Conservation (phyloP, 1,140 invertebrate species). For the Zaprionus tsacasi region DNA sequence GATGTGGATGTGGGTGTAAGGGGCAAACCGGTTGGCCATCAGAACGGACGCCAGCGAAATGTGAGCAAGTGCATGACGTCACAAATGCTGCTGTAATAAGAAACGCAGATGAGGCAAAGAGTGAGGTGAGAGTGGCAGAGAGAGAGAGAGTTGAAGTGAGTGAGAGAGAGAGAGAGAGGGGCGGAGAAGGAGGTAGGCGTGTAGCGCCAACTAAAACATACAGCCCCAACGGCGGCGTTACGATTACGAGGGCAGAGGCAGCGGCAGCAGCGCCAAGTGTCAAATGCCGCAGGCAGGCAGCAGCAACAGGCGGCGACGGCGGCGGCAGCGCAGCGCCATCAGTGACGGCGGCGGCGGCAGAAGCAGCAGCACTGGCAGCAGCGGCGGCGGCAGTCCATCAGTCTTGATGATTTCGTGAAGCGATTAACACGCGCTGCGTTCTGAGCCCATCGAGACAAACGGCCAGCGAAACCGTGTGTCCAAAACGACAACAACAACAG, state of each 20-base stretch:
- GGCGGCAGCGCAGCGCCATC: neutral
- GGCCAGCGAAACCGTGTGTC: slow-evolving; percentile 23
- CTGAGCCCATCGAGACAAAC: slow-evolving; percentile 41
- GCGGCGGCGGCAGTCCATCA: slow-evolving; percentile 43
- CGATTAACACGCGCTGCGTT: slow-evolving; percentile 76
- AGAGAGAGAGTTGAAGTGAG: neutral
- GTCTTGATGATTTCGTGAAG: slow-evolving; percentile 82
- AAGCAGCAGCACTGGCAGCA: neutral
- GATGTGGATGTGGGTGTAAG: neutral
- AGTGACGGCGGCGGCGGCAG: slow-evolving; percentile 2
- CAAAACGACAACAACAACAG: slow-evolving; percentile 18
- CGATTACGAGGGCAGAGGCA: neutral
- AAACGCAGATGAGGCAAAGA: neutral
- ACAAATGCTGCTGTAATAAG: slow-evolving; percentile 51
- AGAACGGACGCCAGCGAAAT: slow-evolving; percentile 28
- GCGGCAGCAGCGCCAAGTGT: slow-evolving; percentile 19
- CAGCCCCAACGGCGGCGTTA: neutral
- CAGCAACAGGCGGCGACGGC: neutral
- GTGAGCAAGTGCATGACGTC: slow-evolving; percentile 24
- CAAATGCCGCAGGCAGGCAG: slow-evolving; percentile 21
- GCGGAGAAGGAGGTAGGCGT: neutral
- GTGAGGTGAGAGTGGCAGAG: neutral
- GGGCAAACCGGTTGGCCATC: slow-evolving; percentile 40
- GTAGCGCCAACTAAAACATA: slow-evolving; percentile 2
- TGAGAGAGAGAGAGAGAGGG: neutral